Evolutionary conservation across 2,888 invertebrate species (phyloP), one percentile per base, ranked within the genome.

Genomic region (Caenorhabditis japonica): DNA sequence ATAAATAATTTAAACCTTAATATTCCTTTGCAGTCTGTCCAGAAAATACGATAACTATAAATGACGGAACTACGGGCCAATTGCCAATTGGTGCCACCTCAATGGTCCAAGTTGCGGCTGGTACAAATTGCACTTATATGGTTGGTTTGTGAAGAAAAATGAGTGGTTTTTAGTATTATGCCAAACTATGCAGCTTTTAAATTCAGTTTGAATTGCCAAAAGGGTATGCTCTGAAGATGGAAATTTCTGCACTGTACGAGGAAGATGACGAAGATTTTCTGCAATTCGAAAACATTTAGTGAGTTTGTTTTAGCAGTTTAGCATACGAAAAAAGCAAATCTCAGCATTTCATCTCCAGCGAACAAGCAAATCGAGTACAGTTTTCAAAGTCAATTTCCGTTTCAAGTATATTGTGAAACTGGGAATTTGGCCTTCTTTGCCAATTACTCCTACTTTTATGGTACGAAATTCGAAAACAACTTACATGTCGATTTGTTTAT

Each of bases 141-240:
- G n/a, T n/a, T n/a, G n/a, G n/a, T n/a, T n/a, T n/a, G n/a, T n/a
- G n/a, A n/a, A n/a, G n/a, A n/a, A n/a, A n/a, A n/a, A n/a, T n/a
- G n/a, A n/a, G n/a, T n/a, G n/a, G n/a, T n/a, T n/a, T n/a, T n/a
- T n/a, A n/a, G n/a, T n/a, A n/a, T n/a, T n/a, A n/a, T n/a, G n/a
- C n/a, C n/a, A n/a, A n/a, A n/a, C n/a, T n/a, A n/a, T n/a, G n/a
- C n/a, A n/a, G n/a, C n/a, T n/a, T n/a, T n/a, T n/a, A n/a, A n/a
- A n/a, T n/a, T n/a, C n/a, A 66, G 66, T 66, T 66, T 15, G 49
- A 49, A 13, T 51, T 66, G 8, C 66, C 56, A 0, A 56, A 58
- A 38, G 66, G 66, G 15, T 66, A 30, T 13, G 66, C 66, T 4
- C 2, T 66, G 8, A 49, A 51, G 43, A 41, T 66, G 38, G 66